These are phyloP conservation scores for Microcebus jonahi DNA, from an alignment of 2,113 vertebrate species.

Conservation along the genomic window DNA sequence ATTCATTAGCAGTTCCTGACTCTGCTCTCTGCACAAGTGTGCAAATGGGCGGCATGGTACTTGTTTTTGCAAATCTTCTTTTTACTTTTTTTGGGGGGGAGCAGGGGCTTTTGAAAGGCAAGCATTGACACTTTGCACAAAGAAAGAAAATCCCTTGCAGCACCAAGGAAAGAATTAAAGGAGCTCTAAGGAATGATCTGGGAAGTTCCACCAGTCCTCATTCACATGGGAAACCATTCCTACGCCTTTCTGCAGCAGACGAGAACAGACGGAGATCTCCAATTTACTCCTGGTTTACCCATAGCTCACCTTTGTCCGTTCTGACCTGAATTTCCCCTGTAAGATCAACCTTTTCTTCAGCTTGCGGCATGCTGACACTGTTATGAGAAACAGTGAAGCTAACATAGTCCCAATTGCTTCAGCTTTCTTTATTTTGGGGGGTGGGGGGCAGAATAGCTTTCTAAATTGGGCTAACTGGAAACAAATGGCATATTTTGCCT, in stretches of 20 bases:
- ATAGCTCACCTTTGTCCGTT: neutral
- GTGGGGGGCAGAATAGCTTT: neutral
- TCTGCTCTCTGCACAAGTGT: constrained; percentile 48
- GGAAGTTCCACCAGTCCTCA: neutral
- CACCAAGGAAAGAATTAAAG: constrained; percentile 4
- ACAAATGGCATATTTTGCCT: neutral
- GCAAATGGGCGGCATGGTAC: constrained; percentile 50
- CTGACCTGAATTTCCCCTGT: neutral
- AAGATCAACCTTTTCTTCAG: neutral
- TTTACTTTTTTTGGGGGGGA: neutral
- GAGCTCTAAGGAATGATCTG: neutral
- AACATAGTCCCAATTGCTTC: neutral
- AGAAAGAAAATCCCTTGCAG: constrained; percentile 44
- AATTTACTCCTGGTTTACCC: neutral
- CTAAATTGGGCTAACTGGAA: neutral
- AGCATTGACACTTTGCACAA: constrained; percentile 34
- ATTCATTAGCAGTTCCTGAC: constrained; percentile 64
- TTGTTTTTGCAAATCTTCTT: constrained; percentile 39
- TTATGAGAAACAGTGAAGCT: neutral
- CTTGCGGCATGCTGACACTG: neutral
- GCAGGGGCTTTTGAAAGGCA: constrained; percentile 47
- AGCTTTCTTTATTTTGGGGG: neutral
- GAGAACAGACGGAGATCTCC: neutral
- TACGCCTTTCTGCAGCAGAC: neutral
- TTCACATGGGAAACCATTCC: neutral